Conservation (phyloP, 2,888 invertebrate species). For the Artemia sp. region DNA sequence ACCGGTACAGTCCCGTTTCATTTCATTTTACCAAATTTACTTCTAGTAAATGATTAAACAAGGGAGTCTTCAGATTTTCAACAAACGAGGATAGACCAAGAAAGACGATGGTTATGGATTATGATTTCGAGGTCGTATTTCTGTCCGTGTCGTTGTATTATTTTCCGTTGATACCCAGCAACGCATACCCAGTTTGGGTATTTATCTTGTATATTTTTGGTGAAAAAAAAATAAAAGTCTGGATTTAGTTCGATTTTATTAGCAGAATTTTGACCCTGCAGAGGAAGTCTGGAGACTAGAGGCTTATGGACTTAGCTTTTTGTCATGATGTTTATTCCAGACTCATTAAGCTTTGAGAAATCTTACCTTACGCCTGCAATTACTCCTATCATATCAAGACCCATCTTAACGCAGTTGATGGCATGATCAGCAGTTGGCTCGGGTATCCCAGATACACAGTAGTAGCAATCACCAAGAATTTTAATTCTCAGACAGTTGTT, state of each 20-base stretch:
- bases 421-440: constrained; percentile 60
- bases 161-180: too few relatives aligned
- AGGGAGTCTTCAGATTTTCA: too few relatives aligned
- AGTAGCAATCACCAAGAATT: constrained; percentile 84
- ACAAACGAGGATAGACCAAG: too few relatives aligned
- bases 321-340: background rate
- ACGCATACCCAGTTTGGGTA: background rate
- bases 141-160: too few relatives aligned
- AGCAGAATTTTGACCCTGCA: background rate
- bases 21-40: too few relatives aligned
- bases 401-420: constrained; percentile 71
- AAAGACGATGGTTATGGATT: too few relatives aligned
- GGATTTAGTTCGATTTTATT: background rate
- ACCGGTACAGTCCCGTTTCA: too few relatives aligned
- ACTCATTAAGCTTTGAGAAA: background rate
- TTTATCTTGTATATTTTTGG: background rate
- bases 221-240: too few relatives aligned
- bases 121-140: too few relatives aligned
- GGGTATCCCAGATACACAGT: constrained; percentile 75
- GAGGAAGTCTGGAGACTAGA: background rate
- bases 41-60: too few relatives aligned
- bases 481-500: constrained; percentile 54
- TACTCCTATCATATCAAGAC: constrained; percentile 78
- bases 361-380: constrained; percentile 57
- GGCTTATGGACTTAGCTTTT: background rate